Percentiles rank a stretch among this genome's conserved stretches.
phyloP scores from a whole-genome alignment of 2,113 vertebrate species.

The Corydoras maculifer region DNA sequence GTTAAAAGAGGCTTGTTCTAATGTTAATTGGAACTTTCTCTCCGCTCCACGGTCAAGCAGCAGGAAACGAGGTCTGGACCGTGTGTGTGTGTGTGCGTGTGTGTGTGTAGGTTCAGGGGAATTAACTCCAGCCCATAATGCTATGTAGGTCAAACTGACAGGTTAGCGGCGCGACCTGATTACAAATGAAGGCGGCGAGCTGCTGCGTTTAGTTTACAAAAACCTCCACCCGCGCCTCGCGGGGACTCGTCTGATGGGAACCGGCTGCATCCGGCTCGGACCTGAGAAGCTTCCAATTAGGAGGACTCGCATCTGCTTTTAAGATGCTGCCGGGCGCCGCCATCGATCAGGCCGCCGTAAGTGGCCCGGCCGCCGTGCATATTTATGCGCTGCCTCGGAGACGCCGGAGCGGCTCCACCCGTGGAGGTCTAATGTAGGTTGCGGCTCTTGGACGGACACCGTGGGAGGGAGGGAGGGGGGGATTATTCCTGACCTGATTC shows the following conservation, averaged over 20 bases:
- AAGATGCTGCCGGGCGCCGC: slow-evolving; percentile 69
- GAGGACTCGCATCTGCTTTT: slow-evolving; percentile 64
- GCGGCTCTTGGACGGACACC: slow-evolving; percentile 36
- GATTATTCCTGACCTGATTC: slow-evolving; percentile 73
- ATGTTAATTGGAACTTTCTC: slow-evolving; percentile 92
- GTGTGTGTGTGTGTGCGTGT: slow-evolving; percentile 16
- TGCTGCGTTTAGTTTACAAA: slow-evolving; percentile 59
- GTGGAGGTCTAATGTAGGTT: slow-evolving; percentile 37
- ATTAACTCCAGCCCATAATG: slow-evolving; percentile 46
- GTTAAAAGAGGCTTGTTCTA: slow-evolving; percentile 92
- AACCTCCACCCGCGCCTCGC: slow-evolving; percentile 42
- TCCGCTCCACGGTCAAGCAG: slow-evolving; percentile 59
- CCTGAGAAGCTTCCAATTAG: slow-evolving; percentile 76
- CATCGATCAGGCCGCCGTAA: slow-evolving; percentile 65
- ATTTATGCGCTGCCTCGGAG: slow-evolving; percentile 61
- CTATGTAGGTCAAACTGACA: slow-evolving; percentile 68
- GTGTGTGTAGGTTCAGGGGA: slow-evolving; percentile 35
- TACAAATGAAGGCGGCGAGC: slow-evolving; percentile 57
- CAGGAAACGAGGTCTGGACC: slow-evolving; percentile 43
- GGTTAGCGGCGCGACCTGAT: slow-evolving; percentile 54
- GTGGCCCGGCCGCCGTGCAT: slow-evolving; percentile 64
- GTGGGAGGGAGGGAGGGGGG: slow-evolving; percentile 44
- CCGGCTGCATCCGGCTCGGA: slow-evolving; percentile 29
- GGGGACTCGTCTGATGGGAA: too few species aligned
- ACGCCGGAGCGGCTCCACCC: slow-evolving; percentile 63